Evolutionary conservation across 64 coral and sea anemone species (phyloP), one percentile per base, ranked within the genome.

Genomic region (Montipora cactus): DNA sequence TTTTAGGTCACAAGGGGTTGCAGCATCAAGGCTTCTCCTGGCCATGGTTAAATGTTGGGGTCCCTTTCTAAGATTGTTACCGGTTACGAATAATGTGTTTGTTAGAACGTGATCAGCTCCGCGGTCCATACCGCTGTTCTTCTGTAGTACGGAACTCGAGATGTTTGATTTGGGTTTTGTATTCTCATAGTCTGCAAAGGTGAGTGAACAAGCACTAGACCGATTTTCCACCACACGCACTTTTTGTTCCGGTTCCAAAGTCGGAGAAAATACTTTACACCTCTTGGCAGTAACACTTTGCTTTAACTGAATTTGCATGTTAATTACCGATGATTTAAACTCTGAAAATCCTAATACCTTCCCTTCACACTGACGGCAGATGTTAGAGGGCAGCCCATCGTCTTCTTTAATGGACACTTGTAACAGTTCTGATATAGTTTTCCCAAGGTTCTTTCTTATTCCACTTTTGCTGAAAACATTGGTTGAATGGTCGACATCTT

Each of bases 401-500:
- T 87, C 64, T 50, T 71, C 83, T 74, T 25, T 37, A 46, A 72
- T 70, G 7, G 53, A 4, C 18, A 87, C 28, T 15, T 46, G 12
- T 47, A 87, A 64, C 15, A 87, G 4, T 8, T 45, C 23, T 8
- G 22, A 87, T 67, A 5, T 72, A 0, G 18, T 45, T 70, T 87
- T 12, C 10, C 18, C 5, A 18, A 87, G 18, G 2, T 50, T 67
- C 49, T 87, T 87, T 47, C 68, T 87, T 16, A 19, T 59, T 16
- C 66, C 83, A 71, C n/a, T 11, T 47, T 37, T 87, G 48, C 83
- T 59, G 0, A 71, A 87, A 6, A 87, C 15, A 47, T 87, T 68
- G 0, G 23, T 87, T 7, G 46, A 87, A 47, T 4, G 83, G 7
- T 61, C 9, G 7, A 14, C 4, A 45, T 87, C 59, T 87, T 87